A percentile compares a stretch with the other conserved stretches of the same genome.
These are phyloP conservation scores for Dasyurus viverrinus DNA, from an alignment of 2,113 vertebrate species.

Conservation along the genomic window DNA sequence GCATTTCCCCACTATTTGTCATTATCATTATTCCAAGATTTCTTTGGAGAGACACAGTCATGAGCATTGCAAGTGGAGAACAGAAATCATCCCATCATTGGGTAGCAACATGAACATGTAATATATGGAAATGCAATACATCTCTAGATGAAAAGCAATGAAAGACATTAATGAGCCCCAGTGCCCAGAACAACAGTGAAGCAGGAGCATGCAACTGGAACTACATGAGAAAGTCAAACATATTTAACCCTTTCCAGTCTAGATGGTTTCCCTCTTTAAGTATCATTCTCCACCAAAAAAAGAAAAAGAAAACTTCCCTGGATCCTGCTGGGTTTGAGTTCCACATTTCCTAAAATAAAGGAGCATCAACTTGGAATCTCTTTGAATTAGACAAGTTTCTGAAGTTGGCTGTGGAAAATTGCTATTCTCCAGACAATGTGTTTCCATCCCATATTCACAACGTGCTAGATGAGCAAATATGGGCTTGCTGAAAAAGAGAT, in stretches of 20 bases:
- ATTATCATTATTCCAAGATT: conserved; percentile 57
- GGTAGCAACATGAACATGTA: conserved; percentile 63
- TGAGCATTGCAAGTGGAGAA: conserved; percentile 56
- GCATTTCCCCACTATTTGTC: conserved; percentile 53
- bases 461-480: conserved; percentile 37
- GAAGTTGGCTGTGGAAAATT: conserved; percentile 38
- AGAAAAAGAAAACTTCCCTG: conserved; percentile 16
- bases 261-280: conserved; percentile 54
- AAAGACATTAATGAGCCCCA: conserved; percentile 69
- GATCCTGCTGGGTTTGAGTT: conserved; percentile 33
- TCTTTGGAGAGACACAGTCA: conserved; percentile 61
- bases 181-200: conserved; percentile 43
- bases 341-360: conserved; percentile 24
- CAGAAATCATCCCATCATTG: conserved; percentile 59
- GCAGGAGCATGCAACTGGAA: conserved; percentile 54
- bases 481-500: conserved; percentile 42
- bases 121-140: conserved; percentile 73
- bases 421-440: conserved; percentile 1
- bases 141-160: conserved; percentile 65
- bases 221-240: conserved; percentile 45
- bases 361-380: conserved; percentile 23
- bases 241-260: conserved; percentile 54
- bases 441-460: conserved; percentile 53
- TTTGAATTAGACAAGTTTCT: conserved; percentile 6
- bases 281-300: conserved; percentile 44